Evolutionary conservation across 2,888 invertebrate genomes (phyloP).

Genomic region (Tribolium freemani): DNA sequence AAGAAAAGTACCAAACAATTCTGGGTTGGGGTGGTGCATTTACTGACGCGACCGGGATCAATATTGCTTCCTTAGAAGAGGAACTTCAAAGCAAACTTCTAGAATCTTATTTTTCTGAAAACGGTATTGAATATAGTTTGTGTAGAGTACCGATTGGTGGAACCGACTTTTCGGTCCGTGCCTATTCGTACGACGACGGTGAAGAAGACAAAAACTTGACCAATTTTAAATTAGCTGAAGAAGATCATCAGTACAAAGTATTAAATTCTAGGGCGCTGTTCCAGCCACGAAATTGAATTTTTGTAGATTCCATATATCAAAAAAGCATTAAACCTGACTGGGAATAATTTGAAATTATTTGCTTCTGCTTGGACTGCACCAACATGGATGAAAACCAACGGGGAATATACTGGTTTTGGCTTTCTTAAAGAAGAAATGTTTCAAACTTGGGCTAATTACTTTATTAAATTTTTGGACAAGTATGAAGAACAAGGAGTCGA

Average conservation of each 20-base stretch:
- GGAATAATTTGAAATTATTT: conserved; percentile 26
- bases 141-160: conserved; percentile 88
- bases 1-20: conserved; percentile 74
- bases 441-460: conserved; percentile 86
- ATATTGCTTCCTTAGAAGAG: conserved; percentile 76
- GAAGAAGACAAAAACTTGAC: conserved; percentile 71
- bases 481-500: conserved; percentile 77
- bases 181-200: conserved; percentile 83
- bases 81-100: conserved; percentile 70
- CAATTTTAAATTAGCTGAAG: conserved; percentile 75
- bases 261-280: too few relatives aligned
- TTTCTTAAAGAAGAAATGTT: conserved; percentile 69
- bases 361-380: conserved; percentile 71
- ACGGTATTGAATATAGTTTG: conserved; percentile 73
- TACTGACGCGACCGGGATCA: conserved; percentile 77
- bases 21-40: conserved; percentile 91
- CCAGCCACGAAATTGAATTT: too few relatives aligned
- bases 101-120: conserved; percentile 70
- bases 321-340: conserved; percentile 24
- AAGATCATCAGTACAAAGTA: conserved; percentile 78
- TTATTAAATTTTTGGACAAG: conserved; percentile 82
- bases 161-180: conserved; percentile 85
- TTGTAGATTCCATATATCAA: conserved; percentile 34
- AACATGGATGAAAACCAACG: conserved; percentile 70
- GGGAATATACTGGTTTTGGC: conserved; percentile 63